Evolutionary conservation across 2,888 invertebrate genomes (phyloP).

Genomic region (Xestia ashworthii): DNA sequence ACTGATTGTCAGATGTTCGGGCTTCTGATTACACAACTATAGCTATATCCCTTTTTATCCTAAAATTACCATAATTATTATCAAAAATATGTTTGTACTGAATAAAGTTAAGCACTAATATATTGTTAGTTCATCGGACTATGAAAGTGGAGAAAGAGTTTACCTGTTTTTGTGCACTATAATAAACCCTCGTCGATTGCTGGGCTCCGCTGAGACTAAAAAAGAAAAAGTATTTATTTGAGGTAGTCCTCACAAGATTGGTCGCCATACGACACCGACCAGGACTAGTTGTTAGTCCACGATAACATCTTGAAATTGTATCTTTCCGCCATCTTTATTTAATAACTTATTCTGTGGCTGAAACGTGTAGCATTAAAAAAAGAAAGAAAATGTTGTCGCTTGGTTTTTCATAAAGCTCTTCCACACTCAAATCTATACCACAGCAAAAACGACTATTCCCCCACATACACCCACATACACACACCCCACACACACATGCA

Average conservation of each 20-base stretch:
- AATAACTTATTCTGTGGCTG: not conserved
- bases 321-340: not conserved
- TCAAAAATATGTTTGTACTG: no score
- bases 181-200: not conserved
- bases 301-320: not conserved
- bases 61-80: not conserved
- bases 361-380: not conserved
- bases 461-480: not conserved
- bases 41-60: not conserved
- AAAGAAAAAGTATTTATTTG: no score
- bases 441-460: conserved; percentile 20
- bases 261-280: not conserved
- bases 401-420: conserved; percentile 18
- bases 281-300: not conserved
- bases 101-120: no score
- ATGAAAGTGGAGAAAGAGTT: not conserved
- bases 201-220: not conserved
- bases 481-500: conserved; percentile 2
- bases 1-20: not conserved
- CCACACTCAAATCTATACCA: conserved; percentile 23
- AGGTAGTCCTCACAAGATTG: not conserved
- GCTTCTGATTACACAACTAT: not conserved
- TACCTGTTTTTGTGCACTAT: not conserved
- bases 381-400: not conserved
- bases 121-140: no score